Evolutionary conservation across 1,140 invertebrate species (phyloP).

Genomic region (Neodiprion pinetum): DNA sequence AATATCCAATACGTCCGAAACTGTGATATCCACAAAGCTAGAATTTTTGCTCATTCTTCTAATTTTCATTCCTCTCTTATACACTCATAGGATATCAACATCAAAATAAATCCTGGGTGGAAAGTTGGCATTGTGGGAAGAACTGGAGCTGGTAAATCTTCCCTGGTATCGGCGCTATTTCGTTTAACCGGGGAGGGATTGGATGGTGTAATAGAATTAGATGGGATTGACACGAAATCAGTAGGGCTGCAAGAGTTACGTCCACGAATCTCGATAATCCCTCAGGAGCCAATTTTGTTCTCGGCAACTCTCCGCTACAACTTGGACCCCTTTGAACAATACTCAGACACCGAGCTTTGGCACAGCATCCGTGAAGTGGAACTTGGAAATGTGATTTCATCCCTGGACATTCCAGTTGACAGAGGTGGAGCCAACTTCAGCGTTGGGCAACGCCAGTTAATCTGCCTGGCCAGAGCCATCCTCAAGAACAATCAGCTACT

Average conservation of each 20-base stretch:
- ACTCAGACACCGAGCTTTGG: conserved; percentile 71
- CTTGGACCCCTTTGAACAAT: conserved; percentile 73
- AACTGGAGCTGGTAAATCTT: conserved; percentile 88
- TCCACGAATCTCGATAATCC: conserved; percentile 77
- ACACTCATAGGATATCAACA: conserved; percentile 60
- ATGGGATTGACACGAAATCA: conserved; percentile 66
- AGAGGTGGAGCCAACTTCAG: conserved; percentile 66
- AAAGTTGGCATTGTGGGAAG: conserved; percentile 83
- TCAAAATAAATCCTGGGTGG: conserved; percentile 69
- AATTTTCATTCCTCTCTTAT: no score
- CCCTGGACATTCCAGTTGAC: conserved; percentile 60
- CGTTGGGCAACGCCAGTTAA: conserved; percentile 68
- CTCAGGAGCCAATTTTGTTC: conserved; percentile 77
- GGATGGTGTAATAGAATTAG: conserved; percentile 66
- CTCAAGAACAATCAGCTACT: conserved; percentile 59
- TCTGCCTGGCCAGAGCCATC: conserved; percentile 61
- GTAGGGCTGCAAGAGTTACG: conserved; percentile 74
- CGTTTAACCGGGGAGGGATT: conserved; percentile 61
- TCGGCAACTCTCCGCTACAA: conserved; percentile 73
- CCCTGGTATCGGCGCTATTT: conserved; percentile 77
- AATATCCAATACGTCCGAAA: no score
- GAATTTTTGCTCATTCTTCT: no score
- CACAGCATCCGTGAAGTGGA: conserved; percentile 27
- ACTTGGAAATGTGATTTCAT: conserved; percentile 9
- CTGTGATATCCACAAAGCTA: no score